Conservation (phyloP, 2,113 vertebrate species). For the Ellobius talpinus region DNA sequence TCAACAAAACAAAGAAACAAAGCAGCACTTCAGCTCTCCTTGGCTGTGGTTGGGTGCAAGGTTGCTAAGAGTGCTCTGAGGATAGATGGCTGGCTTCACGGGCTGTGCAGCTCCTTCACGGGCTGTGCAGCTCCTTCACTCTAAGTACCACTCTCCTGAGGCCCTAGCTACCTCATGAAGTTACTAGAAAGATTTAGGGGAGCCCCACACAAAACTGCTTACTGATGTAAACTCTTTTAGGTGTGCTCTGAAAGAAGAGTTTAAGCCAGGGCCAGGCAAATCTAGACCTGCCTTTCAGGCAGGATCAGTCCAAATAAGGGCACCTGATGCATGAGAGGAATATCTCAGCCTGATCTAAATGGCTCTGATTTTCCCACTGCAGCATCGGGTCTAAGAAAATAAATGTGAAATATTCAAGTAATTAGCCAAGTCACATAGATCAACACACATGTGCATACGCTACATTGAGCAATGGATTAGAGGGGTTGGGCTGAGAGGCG, state of each 20-base stretch:
- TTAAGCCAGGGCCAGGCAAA: background rate
- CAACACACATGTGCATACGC: too few species aligned
- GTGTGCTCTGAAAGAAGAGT: background rate
- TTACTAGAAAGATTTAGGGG: background rate
- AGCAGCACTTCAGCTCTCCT: background rate
- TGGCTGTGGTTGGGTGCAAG: fast-evolving
- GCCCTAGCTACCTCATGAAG: fast-evolving
- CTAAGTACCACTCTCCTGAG: background rate
- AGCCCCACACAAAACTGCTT: background rate
- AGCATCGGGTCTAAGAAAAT: background rate
- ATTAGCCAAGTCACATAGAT: background rate
- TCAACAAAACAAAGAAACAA: background rate
- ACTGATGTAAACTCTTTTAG: background rate
- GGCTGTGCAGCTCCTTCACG: background rate
- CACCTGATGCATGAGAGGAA: background rate
- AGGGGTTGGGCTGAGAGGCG: background rate
- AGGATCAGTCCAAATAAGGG: background rate
- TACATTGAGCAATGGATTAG: background rate
- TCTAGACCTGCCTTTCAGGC: background rate
- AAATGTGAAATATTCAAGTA: conserved; percentile 23
- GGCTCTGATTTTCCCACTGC: conserved; percentile 7
- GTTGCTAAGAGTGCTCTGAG: fast-evolving
- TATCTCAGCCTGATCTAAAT: background rate
- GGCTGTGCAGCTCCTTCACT: background rate
- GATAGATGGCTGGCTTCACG: fast-evolving